phyloP scores from a whole-genome alignment of 2,113 vertebrate genomes.

The Carassius gibelio region DNA sequence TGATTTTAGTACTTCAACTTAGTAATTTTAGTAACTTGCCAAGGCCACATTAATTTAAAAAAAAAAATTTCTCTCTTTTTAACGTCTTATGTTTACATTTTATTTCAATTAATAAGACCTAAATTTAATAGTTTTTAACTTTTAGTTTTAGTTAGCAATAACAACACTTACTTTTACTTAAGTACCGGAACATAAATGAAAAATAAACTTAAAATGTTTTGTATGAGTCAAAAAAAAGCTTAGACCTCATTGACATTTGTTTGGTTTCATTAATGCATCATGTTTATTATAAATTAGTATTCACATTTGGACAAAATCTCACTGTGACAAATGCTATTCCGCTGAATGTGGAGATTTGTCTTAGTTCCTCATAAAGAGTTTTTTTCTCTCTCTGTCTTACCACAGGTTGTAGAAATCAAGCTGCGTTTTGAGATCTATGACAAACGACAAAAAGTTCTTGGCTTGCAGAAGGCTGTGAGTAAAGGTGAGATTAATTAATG shows the following conservation, averaged over 20 bases:
- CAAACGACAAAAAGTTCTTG: constrained; percentile 83
- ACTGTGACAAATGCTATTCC: not conserved
- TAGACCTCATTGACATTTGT: not conserved
- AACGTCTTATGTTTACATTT: too few relatives aligned
- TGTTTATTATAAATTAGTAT: not conserved
- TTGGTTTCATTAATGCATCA: not conserved
- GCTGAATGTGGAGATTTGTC: not conserved
- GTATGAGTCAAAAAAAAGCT: too few relatives aligned
- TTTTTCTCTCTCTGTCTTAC: not conserved
- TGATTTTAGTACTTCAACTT: not conserved
- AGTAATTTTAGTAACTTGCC: not conserved
- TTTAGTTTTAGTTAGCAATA: too few relatives aligned
- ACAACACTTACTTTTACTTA: not conserved
- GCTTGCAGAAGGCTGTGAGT: constrained; percentile 77
- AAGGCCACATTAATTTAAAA: not conserved
- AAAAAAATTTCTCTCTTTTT: too few relatives aligned
- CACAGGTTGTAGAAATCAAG: constrained; percentile 91
- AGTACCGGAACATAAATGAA: not conserved
- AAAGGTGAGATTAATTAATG: constrained; percentile 74
- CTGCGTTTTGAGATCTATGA: constrained; percentile 89
- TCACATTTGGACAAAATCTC: not conserved
- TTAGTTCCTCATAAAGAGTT: not conserved
- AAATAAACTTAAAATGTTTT: not conserved
- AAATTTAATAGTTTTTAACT: too few relatives aligned
- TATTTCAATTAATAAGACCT: too few relatives aligned